phyloP scores from a whole-genome alignment of 92 coral and sea anemone genomes.

The Epizoanthus fatuus region DNA sequence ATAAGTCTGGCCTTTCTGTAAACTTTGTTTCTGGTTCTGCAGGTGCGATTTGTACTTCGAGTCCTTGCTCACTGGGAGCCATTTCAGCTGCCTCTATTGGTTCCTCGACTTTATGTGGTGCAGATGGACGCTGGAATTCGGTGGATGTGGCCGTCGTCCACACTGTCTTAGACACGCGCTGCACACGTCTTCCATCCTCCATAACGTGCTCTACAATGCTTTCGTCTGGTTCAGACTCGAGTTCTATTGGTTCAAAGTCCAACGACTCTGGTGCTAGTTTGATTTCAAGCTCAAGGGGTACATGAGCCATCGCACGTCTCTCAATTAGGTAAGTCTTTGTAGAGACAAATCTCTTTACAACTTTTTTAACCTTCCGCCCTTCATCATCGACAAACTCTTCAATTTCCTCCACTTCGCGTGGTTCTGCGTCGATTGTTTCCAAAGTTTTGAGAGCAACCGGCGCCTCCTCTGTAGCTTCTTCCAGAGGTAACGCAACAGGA shows the following conservation, averaged over 20 bases:
- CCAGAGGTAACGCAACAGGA: constrained; percentile 25
- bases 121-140: constrained; percentile 9
- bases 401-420: constrained; percentile 37
- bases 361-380: constrained; percentile 23
- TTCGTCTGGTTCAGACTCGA: neutral
- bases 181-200: constrained; percentile 13
- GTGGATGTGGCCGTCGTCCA: constrained; percentile 24
- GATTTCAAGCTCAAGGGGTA: constrained; percentile 34
- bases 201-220: neutral
- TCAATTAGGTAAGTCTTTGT: constrained; percentile 19
- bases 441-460: neutral
- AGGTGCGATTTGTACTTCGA: constrained; percentile 9
- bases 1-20: constrained; percentile 52
- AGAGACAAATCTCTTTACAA: constrained; percentile 9
- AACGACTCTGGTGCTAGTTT: constrained; percentile 20
- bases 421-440: constrained; percentile 20
- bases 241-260: neutral
- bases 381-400: constrained; percentile 60
- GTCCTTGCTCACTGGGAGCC: constrained; percentile 25
- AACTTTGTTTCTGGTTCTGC: constrained; percentile 34
- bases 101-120: neutral
- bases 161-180: constrained; percentile 27
- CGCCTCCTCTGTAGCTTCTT: constrained; percentile 35
- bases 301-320: constrained; percentile 4
- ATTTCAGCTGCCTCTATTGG: constrained; percentile 12